Evolutionary conservation across 2,888 invertebrate genomes (phyloP).

Genomic region (Caradrina kadenii): DNA sequence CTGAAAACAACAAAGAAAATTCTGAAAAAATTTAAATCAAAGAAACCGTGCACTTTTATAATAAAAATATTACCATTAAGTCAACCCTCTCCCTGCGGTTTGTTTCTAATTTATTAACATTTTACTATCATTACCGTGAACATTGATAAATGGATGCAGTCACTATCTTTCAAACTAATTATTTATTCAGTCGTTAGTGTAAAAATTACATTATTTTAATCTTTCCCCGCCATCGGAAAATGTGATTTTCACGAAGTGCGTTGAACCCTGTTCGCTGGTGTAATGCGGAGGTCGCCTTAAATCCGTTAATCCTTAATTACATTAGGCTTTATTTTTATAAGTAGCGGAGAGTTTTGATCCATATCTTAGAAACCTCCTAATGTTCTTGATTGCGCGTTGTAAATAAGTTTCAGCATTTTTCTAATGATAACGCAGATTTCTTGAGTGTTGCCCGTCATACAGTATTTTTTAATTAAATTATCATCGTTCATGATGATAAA

Average conservation of each 20-base stretch:
- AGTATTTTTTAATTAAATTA: neutral
- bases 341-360: conserved; percentile 1
- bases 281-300: conserved; percentile 61
- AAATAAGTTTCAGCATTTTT: neutral
- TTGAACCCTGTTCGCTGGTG: conserved; percentile 75
- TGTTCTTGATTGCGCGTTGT: neutral
- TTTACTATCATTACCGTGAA: conserved; percentile 29
- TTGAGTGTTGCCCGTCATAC: neutral
- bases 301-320: conserved; percentile 31
- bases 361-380: conserved; percentile 7
- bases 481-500: neutral
- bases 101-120: conserved; percentile 29
- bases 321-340: conserved; percentile 22
- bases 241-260: conserved; percentile 70
- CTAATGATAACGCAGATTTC: no score
- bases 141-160: conserved; percentile 19
- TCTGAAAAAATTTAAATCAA: neutral
- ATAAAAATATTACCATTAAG: conserved; percentile 17
- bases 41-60: no score
- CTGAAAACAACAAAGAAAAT: neutral
- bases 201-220: conserved; percentile 45
- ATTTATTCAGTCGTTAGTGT: conserved; percentile 30
- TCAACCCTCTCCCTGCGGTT: conserved; percentile 47
- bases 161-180: conserved; percentile 22
- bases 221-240: conserved; percentile 60